Conservation (phyloP, 2,888 invertebrate genomes). For the Euspilapteryx auroguttella region DNA sequence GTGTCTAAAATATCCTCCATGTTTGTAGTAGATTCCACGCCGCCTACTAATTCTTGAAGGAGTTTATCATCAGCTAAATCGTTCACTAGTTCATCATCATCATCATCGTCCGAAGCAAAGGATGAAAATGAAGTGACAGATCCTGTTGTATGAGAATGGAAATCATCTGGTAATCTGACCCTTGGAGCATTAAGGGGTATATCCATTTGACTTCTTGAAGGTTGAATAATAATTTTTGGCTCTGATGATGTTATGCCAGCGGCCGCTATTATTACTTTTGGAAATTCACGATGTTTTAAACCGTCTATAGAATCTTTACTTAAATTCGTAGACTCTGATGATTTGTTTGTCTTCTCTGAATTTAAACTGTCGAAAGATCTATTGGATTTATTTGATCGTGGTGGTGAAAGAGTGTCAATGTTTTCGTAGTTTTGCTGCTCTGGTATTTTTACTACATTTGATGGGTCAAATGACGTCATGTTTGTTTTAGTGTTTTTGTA, state of each 20-base stretch:
- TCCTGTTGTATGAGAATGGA: conserved; percentile 28
- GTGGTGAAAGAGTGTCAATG: conserved; percentile 25
- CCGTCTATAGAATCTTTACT: too few species aligned
- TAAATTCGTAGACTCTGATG: too few species aligned
- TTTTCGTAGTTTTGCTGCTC: conserved; percentile 39
- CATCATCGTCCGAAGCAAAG: conserved; percentile 35
- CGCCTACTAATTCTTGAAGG: conserved; percentile 44
- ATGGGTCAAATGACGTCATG: conserved; percentile 33
- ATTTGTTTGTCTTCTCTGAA: conserved; percentile 9
- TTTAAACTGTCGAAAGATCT: conserved; percentile 17
- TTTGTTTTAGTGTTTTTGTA: conserved; percentile 35
- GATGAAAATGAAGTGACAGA: conserved; percentile 39
- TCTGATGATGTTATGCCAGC: conserved; percentile 43
- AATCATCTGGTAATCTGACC: conserved; percentile 49
- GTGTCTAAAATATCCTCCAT: conserved; percentile 33
- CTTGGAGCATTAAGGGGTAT: conserved; percentile 42
- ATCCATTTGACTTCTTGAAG: conserved; percentile 42
- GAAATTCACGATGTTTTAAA: conserved; percentile 35
- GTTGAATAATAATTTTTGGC: conserved; percentile 64
- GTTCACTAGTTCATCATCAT: conserved; percentile 24
- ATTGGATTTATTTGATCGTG: conserved; percentile 11
- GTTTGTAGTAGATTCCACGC: conserved; percentile 39
- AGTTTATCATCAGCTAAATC: conserved; percentile 41
- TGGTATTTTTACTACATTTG: conserved; percentile 18
- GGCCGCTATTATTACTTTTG: conserved; percentile 56